Evolutionary conservation across 2,888 invertebrate species (phyloP).

Genomic region (Sepiola atlantica): DNA sequence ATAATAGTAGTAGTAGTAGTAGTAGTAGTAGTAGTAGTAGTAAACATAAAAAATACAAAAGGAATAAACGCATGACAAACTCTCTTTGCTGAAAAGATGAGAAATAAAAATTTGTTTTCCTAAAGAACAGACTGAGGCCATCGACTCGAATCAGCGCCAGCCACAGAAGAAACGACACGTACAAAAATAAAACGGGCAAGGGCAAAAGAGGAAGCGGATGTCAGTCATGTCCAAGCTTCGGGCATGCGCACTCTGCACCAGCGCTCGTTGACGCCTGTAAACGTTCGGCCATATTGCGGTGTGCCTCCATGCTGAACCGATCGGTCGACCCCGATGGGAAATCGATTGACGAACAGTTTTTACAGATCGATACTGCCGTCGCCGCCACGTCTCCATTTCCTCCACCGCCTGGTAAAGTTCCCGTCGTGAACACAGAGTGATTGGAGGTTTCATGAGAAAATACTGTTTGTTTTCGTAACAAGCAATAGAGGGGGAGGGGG

Average conservation of each 20-base stretch:
- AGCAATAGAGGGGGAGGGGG: not conserved
- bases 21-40: no score
- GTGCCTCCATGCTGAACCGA: constrained; percentile 20
- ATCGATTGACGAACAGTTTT: not conserved
- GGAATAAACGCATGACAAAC: not conserved
- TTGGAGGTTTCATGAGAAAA: not conserved
- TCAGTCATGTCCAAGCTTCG: not conserved
- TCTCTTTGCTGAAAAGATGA: not conserved
- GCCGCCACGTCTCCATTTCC: not conserved
- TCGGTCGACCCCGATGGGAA: constrained; percentile 10
- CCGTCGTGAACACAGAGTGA: not conserved
- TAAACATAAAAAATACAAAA: no score
- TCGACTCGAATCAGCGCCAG: not conserved
- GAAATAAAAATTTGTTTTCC: not conserved
- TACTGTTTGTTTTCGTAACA: constrained; percentile 32
- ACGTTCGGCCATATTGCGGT: constrained; percentile 10
- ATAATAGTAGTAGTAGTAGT: no score
- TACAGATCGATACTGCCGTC: not conserved
- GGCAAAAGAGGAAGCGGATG: constrained; percentile 32
- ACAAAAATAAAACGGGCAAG: not conserved
- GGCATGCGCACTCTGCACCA: constrained; percentile 4
- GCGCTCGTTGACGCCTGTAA: constrained; percentile 32
- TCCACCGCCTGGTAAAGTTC: not conserved
- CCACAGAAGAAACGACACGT: not conserved
- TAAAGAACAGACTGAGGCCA: not conserved